Conservation (phyloP, 2,888 invertebrate genomes). For the Pantelozetes paolii region DNA sequence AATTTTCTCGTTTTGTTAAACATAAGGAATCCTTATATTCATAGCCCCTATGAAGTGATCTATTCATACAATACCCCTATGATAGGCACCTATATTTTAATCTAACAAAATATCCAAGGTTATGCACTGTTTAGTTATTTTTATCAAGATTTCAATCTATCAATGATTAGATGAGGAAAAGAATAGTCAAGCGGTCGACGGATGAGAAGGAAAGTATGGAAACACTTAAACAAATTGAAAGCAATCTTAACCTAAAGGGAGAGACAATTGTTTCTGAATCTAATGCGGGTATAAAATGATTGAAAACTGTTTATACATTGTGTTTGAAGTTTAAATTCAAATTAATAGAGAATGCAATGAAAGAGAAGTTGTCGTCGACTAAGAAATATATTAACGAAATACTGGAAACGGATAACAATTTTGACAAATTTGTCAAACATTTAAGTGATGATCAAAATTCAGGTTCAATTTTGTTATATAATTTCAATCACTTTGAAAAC, state of each 20-base stretch:
- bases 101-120: no score
- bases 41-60: no score
- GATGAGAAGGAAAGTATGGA: slow-evolving; percentile 6
- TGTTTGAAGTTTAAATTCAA: not conserved
- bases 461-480: no score
- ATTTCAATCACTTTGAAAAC: no score
- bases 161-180: slow-evolving; percentile 15
- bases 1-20: no score
- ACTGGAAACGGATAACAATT: not conserved
- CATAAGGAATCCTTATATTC: no score
- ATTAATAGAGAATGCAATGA: not conserved
- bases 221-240: not conserved
- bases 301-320: not conserved
- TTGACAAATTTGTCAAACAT: not conserved
- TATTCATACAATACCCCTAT: no score
- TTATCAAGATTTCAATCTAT: not conserved
- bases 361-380: not conserved
- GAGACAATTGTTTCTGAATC: slow-evolving; percentile 21
- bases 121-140: no score
- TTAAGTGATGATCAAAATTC: not conserved
- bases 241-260: slow-evolving; percentile 1
- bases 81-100: no score
- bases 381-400: not conserved
- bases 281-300: not conserved
- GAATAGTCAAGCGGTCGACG: not conserved